Base-by-base conservation (phyloP, 2,113 vertebrate species). In the Misgurnus anguillicaudatus region DNA sequence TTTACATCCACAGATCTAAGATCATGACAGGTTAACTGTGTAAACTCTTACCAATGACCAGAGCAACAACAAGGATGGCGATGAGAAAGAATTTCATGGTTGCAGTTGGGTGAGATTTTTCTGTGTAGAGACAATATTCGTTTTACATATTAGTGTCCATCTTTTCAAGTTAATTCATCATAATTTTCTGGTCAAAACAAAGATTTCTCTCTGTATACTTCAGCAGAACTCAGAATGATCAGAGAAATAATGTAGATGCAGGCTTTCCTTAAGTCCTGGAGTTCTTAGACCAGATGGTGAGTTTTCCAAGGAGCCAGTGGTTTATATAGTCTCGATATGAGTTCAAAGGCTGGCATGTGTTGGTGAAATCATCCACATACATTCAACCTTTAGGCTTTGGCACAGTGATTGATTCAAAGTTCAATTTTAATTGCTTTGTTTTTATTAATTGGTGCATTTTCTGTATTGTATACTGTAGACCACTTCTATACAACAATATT, bases 81-180 rank as follows among this genome's bases (percentile, higher is more conserved):
- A 87, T 48, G 0, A 88, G 63, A 66, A 85, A 80, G 82, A 87
- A 70, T 55, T 87, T 91, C 90, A 92, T 92, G 87, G 47, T 80
- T 87, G 83, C 83, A 58, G 57, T 76, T 67, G 81, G 80, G 63
- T 2, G 14, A 81, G 51, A 71, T 2, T 63, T 68, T 61, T 71
- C 85, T 88, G 5, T 63, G n/a, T 61, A 64, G 8, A 77, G 16
- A 17, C 0, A 5, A 71, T 10, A 10, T 9, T 61, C 42, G 45
- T 14, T 41, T 2, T 45, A 9, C 42, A 45, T 9, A 13, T 17
- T 19, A 24, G 6, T 61, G 13, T 62, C 1, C 5, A 73, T 24
- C n/a, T 42, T 17, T 45, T 45, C 10, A 45, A 45, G 42, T 45
- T 9, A 2, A 45, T 45, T 5, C 7, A 45, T 9, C 42, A 45